Evolutionary conservation across 2,113 vertebrate species (phyloP), one percentile per base, ranked within the genome.

Genomic region (Neodontobutis hainanensis): DNA sequence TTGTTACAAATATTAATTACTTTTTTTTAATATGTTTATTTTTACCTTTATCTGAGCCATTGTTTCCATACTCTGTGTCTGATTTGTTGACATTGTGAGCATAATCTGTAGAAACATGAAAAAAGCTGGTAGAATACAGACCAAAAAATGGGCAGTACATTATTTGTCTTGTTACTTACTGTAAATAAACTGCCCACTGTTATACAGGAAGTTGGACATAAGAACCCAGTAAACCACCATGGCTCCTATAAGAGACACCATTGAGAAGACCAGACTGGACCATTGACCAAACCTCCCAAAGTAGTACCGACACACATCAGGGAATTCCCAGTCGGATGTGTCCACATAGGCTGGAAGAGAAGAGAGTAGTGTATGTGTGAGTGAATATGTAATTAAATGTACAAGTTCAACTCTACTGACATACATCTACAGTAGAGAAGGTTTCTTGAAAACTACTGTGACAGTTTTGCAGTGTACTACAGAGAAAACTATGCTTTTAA

Each of bases 171-270:
- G 44, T 27, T 27, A 94, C 96, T 94, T 91, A 99, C 97, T 96
- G 88, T 95, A 97, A 85, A 99, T 95, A 78, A 96, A 98, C 82
- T 94, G 93, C 32, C 97, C 97, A 0, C 94, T 96, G 84, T 99
- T 99, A 86, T 91, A 99, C 38, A 99, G 91, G 77, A 98, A 99
- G 88, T 99, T 98, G 72, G 97, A 97, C 97, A 99, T 99, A 64
- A 99, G 96, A 19, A 99, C 97, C 97, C 97, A 99, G 79, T 98
- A 99, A 73, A 99, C 95, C 80, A 99, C 93, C 97, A 99, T 97
- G 51, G 97, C 97, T 85, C 97, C 97, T 69, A 96, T 81, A 32
- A 99, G 93, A 0, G 97, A 99, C 68, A 98, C 91, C 92, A 96
- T 81, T 27, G 97, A 99, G 90, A 98, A 99, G 4, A 98, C 19